These are phyloP conservation scores for Oceanites oceanicus DNA, from an alignment of 2,113 vertebrate species.

Conservation along the genomic window DNA sequence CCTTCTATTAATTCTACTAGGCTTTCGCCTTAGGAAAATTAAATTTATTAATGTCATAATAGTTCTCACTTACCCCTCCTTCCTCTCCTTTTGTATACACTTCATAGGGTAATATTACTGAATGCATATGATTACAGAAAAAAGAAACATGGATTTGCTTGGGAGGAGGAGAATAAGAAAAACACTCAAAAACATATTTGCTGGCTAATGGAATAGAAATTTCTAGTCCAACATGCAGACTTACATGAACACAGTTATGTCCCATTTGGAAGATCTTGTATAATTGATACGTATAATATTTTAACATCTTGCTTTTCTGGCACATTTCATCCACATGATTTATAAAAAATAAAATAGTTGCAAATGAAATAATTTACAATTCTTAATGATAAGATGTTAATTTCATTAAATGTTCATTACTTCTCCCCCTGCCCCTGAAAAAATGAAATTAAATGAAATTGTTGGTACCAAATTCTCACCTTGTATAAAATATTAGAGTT, in stretches of 20 bases:
- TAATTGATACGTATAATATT: background rate
- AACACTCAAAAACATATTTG: rapidly evolving
- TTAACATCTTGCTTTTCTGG: background rate
- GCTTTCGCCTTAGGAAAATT: background rate
- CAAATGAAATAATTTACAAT: background rate
- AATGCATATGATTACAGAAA: background rate
- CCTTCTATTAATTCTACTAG: background rate
- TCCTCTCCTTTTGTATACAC: background rate
- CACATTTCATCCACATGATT: background rate
- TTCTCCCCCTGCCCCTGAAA: background rate
- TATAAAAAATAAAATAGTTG: background rate
- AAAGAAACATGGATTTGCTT: rapidly evolving
- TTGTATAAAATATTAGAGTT: background rate
- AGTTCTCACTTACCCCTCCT: background rate
- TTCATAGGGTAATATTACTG: background rate
- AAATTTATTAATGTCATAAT: background rate
- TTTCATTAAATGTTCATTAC: background rate
- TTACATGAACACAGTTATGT: background rate
- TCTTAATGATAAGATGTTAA: background rate
- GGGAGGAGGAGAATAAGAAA: background rate
- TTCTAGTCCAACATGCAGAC: background rate
- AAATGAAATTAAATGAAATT: background rate
- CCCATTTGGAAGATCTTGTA: background rate
- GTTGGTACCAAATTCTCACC: background rate
- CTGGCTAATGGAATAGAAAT: background rate